Evolutionary conservation across 1,140 invertebrate species (phyloP).

Genomic region (Akabosia matsudoensis): DNA sequence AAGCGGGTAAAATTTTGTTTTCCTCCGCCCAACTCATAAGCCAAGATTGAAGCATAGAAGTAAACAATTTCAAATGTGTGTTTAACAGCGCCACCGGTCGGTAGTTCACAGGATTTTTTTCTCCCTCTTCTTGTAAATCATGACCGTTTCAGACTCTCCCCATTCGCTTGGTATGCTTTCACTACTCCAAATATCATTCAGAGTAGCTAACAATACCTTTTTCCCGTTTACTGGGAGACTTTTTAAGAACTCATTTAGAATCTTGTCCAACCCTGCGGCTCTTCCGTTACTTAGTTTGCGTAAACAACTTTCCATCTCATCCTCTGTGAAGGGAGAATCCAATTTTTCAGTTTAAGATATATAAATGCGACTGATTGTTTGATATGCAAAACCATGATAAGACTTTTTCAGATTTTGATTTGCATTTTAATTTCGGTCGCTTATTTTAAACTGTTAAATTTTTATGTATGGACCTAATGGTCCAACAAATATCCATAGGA

Average conservation of each 20-base stretch:
- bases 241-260: constrained; percentile 49
- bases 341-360: no score
- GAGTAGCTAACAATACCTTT: not conserved
- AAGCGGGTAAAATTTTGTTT: constrained; percentile 40
- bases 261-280: constrained; percentile 49
- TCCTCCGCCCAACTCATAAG: constrained; percentile 31
- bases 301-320: no score
- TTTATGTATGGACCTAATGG: no score
- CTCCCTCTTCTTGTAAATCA: constrained; percentile 30
- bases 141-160: not conserved
- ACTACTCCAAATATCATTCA: constrained; percentile 6
- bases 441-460: no score
- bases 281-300: constrained; percentile 33
- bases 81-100: constrained; percentile 33
- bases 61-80: constrained; percentile 43
- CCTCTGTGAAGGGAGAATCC: no score
- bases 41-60: constrained; percentile 32
- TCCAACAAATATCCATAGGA: no score
- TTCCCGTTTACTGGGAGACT: constrained; percentile 39
- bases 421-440: no score
- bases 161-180: constrained; percentile 20
- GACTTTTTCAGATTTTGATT: no score
- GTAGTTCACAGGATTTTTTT: constrained; percentile 16
- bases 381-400: no score
- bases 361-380: no score